Base-by-base conservation (phyloP, 1,140 invertebrate genomes). In the Artemia franciscana region DNA sequence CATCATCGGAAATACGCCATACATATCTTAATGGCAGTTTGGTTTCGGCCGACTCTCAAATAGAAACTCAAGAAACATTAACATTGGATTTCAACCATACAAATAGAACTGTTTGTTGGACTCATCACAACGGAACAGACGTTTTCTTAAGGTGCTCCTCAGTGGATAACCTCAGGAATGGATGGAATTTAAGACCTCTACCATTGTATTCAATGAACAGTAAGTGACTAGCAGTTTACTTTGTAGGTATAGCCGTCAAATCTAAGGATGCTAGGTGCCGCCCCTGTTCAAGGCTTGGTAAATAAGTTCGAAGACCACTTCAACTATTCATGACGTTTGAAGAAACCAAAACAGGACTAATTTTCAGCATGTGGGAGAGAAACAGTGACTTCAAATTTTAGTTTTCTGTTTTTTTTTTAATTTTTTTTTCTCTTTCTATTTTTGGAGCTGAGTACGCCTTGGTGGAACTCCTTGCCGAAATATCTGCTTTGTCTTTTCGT, bases 51-150 rank as follows among this genome's bases (percentile, higher is more conserved):
- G 73, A 75, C 57, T 63, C 62, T 25, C 71, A 72, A 15, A 67
- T 73, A 23, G 66, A 74, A 30, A 72, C 73, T 15, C 59, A 73
- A 26, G 75, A 77, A 63, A 74, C 74, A 24, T 62, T 62, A 26
- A 63, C 26, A 59, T 65, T 26, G 60, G 67, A 60, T 28, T 60
- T 62, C 70, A 73, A 67, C 64, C 77, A 80, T 69, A 69, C 76
- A 64, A 82, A 82, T 71, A 71, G 80, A 25, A 78, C 79, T 15
- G 68, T 84, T 1, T 88, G 84, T 73, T 85, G 82, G 73, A 74
- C 83, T 58, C 77, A 82, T 68, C 77, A 79, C 68, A 79, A 78
- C 66, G 66, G 60, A 63, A 75, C 70, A 62, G 75, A 75, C 66
- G 56, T 56, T 15, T 21, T 59, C 9, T 68, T 83, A 5, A 74